Evolutionary conservation across 2,113 vertebrate species (phyloP).

Genomic region (Ahaetulla prasina): DNA sequence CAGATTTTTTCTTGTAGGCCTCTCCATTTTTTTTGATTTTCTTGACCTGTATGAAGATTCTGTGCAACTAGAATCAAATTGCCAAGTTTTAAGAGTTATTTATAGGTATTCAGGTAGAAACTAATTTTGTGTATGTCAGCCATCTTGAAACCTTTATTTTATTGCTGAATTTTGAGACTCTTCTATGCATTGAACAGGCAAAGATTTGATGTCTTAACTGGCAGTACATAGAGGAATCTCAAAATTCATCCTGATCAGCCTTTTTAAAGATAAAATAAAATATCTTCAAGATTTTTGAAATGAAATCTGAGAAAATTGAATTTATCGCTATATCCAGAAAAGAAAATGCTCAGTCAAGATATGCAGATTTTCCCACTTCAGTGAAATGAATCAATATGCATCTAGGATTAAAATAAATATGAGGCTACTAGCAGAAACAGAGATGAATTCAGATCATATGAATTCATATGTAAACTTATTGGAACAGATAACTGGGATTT

Average conservation of each 20-base stretch:
- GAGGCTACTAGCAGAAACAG: neutral
- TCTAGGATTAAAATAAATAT: slow-evolving; percentile 1
- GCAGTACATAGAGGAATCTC: neutral
- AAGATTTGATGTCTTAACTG: neutral
- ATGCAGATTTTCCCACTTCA: neutral
- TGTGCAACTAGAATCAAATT: neutral
- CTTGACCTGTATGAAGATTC: neutral
- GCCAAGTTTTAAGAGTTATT: neutral
- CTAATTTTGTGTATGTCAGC: neutral
- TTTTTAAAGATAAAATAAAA: neutral
- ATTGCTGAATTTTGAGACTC: neutral
- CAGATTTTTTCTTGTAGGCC: neutral
- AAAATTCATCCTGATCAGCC: neutral
- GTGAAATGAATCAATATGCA: neutral
- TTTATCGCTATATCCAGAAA: neutral
- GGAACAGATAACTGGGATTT: neutral
- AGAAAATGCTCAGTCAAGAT: neutral
- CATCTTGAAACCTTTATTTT: neutral
- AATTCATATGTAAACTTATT: slow-evolving; percentile 37
- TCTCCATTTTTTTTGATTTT: neutral
- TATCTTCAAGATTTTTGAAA: neutral
- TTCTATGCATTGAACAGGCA: neutral
- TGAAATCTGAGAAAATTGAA: neutral
- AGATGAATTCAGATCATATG: neutral
- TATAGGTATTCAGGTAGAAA: neutral